Percentiles rank a stretch among this genome's conserved stretches.
Evolutionary conservation across 1,140 invertebrate genomes (phyloP).

Genomic region (Lasioglossum baleicum): DNA sequence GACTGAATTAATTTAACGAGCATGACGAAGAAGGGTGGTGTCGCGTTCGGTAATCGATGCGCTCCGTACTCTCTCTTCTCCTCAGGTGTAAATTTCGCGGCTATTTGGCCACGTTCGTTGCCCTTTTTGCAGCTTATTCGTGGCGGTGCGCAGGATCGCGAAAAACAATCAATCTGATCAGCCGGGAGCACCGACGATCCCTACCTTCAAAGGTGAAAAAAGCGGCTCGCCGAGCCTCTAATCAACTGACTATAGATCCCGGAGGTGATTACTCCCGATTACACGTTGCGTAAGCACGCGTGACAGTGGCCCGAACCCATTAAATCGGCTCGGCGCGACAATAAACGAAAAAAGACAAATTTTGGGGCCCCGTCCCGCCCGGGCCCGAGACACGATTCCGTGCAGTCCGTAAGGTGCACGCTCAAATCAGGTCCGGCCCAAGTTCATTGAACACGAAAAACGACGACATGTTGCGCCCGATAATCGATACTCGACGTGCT

Average conservation of each 20-base stretch:
- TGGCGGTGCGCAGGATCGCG: neutral
- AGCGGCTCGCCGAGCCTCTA: conserved; percentile 44
- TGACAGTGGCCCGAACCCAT: conserved; percentile 64
- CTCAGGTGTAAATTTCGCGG: conserved; percentile 17
- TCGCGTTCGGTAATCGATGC: neutral
- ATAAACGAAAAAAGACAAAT: conserved; percentile 51
- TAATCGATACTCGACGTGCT: neutral
- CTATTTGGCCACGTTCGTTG: conserved; percentile 2
- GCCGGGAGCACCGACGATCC: neutral
- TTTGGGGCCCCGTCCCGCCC: neutral
- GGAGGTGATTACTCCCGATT: conserved; percentile 73
- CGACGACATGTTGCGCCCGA: neutral
- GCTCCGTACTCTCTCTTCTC: neutral
- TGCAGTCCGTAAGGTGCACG: no score
- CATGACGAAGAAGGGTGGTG: neutral
- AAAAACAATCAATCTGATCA: conserved; percentile 47
- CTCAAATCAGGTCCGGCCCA: neutral
- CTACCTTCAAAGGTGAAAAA: conserved; percentile 16
- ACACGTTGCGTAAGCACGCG: conserved; percentile 72
- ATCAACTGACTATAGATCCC: conserved; percentile 66
- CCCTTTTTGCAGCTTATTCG: neutral
- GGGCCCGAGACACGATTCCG: neutral
- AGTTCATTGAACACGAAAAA: conserved; percentile 54
- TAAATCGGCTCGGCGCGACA: conserved; percentile 62
- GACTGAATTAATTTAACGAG: neutral